Base-by-base conservation (phyloP, 2,113 vertebrate species). In the Oryzias celebensis region DNA sequence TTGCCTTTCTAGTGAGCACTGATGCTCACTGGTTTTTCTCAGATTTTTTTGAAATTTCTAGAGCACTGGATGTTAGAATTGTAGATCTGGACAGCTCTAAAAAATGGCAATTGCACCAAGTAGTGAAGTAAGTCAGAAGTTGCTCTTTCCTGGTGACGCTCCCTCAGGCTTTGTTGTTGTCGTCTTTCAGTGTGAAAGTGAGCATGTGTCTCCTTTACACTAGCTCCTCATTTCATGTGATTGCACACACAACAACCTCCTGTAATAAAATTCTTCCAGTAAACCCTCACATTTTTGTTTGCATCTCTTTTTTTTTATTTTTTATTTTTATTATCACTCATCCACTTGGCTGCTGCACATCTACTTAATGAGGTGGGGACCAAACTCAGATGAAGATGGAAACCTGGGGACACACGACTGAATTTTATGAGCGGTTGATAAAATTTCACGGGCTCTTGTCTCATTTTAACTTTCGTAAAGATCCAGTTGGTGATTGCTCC, bases 241-340 rank as follows among this genome's bases (percentile, higher is more conserved):
- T 73, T 0, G 17, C 56, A 58, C 12, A 71, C 60, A 54, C 41
- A 58, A 62, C 24, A 85, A 58, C 60, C 42, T 54, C 54, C 68
- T 62, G 65, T 89, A 83, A 91, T 91, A 70, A 89, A 89, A 90
- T 87, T 88, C 80, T 85, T 83, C 84, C 72, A 78, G 84, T 90
- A 90, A 90, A 88, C 73, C 65, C 81, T 76, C 64, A 80, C 50
- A 59, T 72, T 71, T 64, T 59, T 71, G 44, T 41, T 63, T 66
- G 69, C 69, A 42, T 62, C 68, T 78, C 54, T 53, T 36, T 58
- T 14, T 28, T 6, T 28, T 28, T 28, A 28, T 28, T 28, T 20
- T 20, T 20, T 28, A 26, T 28, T 77, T 92, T 90, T 91, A 91
- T 83, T 82, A 81, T 83, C 71, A 69, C 72, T 53, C 58, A 44